phyloP scores from a whole-genome alignment of 2,888 invertebrate genomes.

The Eulithis testata region DNA sequence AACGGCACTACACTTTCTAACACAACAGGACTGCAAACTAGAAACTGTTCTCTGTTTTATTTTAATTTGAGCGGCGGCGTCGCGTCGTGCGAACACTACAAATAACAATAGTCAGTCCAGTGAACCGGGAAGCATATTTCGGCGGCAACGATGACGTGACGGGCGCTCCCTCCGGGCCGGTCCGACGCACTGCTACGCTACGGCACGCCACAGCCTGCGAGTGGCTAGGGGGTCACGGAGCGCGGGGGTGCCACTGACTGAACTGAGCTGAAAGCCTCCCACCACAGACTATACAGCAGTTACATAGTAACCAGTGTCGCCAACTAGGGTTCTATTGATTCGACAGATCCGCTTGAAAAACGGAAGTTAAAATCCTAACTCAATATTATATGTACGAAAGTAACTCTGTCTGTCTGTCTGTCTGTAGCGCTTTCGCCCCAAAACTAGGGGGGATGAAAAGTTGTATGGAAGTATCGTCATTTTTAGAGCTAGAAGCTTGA shows the following conservation, averaged over 20 bases:
- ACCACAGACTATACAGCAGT: conserved; percentile 27
- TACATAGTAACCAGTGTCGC: conserved; percentile 14
- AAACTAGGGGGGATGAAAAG: no score
- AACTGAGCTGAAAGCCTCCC: conserved; percentile 33
- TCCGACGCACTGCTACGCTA: conserved; percentile 35
- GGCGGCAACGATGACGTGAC: conserved; percentile 2
- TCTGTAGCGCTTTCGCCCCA: no score
- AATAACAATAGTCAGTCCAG: conserved; percentile 31
- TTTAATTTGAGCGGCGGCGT: no score
- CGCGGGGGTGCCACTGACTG: conserved; percentile 34
- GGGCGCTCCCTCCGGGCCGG: conserved; percentile 18
- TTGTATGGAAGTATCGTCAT: no score
- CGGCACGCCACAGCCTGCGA: conserved; percentile 23
- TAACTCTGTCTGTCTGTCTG: no score
- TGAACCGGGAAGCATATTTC: conserved; percentile 41
- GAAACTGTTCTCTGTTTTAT: conserved; percentile 13
- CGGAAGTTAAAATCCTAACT: no score
- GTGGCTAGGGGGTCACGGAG: conserved; percentile 29
- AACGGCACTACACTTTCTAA: conserved; percentile 37
- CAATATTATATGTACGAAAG: no score
- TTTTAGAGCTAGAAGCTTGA: no score
- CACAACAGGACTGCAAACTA: not conserved
- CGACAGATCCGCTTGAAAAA: not conserved
- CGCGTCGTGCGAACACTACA: conserved; percentile 12
- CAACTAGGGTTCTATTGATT: conserved; percentile 10